phyloP scores from a whole-genome alignment of 2,113 vertebrate species.

The Zootoca vivipara region DNA sequence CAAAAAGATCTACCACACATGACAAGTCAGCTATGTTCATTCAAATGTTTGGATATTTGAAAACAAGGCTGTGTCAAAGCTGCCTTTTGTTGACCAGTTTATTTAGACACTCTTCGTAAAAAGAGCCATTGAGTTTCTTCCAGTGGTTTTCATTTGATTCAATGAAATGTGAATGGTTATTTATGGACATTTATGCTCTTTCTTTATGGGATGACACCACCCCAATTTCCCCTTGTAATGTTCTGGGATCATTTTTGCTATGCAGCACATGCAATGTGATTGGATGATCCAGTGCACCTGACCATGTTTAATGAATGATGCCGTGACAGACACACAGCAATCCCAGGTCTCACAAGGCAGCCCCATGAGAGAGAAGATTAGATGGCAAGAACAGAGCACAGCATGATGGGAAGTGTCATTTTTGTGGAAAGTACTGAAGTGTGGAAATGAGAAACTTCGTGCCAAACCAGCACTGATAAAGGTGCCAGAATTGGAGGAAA shows the following conservation, averaged over 20 bases:
- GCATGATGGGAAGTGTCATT: neutral
- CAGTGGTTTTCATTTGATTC: neutral
- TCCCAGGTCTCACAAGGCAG: neutral
- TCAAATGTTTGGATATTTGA: fast-evolving
- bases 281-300: neutral
- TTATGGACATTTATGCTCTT: neutral
- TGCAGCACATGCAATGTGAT: neutral
- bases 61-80: neutral
- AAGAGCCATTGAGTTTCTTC: neutral
- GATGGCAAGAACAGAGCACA: neutral
- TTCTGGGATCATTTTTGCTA: neutral
- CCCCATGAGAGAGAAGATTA: neutral
- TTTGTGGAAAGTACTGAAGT: neutral
- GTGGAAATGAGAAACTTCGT: neutral
- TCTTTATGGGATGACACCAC: neutral
- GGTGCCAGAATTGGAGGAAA: neutral
- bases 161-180: neutral
- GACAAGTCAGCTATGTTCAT: neutral
- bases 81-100: neutral
- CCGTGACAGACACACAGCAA: neutral
- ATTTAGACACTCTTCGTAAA: neutral
- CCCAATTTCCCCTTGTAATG: neutral
- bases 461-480: neutral
- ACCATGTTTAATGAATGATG: neutral
- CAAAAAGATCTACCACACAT: neutral